Evolutionary conservation across 2,113 vertebrate genomes (phyloP), one percentile per base, ranked within the genome.

Genomic region (Gallinago undulata): DNA sequence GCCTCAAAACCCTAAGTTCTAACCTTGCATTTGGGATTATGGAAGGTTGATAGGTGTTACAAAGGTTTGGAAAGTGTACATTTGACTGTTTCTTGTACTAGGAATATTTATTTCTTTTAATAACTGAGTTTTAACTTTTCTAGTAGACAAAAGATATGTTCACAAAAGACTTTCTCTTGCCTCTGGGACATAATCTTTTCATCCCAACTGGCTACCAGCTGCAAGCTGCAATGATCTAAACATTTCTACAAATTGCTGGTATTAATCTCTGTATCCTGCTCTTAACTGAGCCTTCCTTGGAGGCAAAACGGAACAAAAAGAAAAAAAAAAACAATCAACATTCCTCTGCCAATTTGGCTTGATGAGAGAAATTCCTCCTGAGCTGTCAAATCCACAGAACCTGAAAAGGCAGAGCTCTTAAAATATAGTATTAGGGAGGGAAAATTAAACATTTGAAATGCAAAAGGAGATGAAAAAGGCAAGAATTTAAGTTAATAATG

Each of bases 61-160:
- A 76, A 17, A 62, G 55, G 41, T 83, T 85, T 57, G 59, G 45
- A 63, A 80, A 83, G 50, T 57, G 15, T 74, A 9, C 57, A 16
- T 74, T 78, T 86, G 66, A 31, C 84, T 89, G 64, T 83, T 85
- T 62, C 75, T 59, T 72, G 31, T 78, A 48, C 60, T 43, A 21
- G 78, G 28, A 77, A 48, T 96, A 96, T 88, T 95, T 96, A 95
- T 94, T 95, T 90, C 68, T 90, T 93, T 94, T 95, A 96, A 96
- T 96, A 95, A 93, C 83, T 17, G 35, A 69, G 77, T 63, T 93
- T 94, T 82, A 75, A 82, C 77, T 95, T 89, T 75, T 94, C 62
- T 66, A 73, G 50, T 35, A 87, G 92, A 41, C 41, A 33, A 68
- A 80, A 77, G 90, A 90, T n/a, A 22, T 3, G 51, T 72, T 94